Evolutionary conservation across 1,140 invertebrate species (phyloP).

Genomic region (Lordiphosa clarofinis): DNA sequence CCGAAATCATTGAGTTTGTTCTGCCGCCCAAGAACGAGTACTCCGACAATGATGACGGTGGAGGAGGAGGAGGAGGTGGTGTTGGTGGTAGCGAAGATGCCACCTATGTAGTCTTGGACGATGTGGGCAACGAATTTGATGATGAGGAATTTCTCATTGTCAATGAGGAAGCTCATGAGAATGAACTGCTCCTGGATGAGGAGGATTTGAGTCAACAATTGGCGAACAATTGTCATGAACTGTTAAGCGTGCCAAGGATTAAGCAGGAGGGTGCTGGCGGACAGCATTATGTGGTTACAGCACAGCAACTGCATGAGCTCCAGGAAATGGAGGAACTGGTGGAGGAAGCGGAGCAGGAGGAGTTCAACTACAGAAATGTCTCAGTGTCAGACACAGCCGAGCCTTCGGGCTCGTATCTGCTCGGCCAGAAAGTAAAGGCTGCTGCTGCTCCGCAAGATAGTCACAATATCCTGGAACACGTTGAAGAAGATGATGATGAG

Average conservation of each 20-base stretch:
- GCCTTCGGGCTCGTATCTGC: too few relatives aligned
- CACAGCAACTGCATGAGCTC: constrained; percentile 8
- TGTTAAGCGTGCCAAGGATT: constrained; percentile 21
- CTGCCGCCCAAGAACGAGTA: constrained; percentile 39
- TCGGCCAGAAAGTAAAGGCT: too few relatives aligned
- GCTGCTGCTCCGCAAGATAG: too few relatives aligned
- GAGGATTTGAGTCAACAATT: constrained; percentile 30
- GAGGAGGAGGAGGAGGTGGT: constrained; percentile 9
- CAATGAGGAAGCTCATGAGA: constrained; percentile 43
- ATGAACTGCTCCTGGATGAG: constrained; percentile 38
- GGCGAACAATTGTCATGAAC: constrained; percentile 21
- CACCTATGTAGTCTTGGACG: constrained; percentile 53
- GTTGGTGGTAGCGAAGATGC: constrained; percentile 28
- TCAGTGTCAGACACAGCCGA: too few relatives aligned
- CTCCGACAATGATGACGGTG: constrained; percentile 31
- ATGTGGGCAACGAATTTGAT: constrained; percentile 33
- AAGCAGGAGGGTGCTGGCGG: constrained; percentile 12
- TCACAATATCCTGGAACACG: too few relatives aligned
- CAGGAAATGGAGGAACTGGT: constrained; percentile 46
- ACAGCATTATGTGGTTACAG: constrained; percentile 24
- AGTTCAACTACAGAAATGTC: not conserved
- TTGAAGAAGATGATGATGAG: not conserved
- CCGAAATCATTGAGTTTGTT: constrained; percentile 60
- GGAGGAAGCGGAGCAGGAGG: constrained; percentile 28
- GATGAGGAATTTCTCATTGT: constrained; percentile 56